A percentile compares a stretch with the other conserved stretches of the same genome.
Conservation (phyloP, 2,888 invertebrate species). For the Theretra japonica region DNA sequence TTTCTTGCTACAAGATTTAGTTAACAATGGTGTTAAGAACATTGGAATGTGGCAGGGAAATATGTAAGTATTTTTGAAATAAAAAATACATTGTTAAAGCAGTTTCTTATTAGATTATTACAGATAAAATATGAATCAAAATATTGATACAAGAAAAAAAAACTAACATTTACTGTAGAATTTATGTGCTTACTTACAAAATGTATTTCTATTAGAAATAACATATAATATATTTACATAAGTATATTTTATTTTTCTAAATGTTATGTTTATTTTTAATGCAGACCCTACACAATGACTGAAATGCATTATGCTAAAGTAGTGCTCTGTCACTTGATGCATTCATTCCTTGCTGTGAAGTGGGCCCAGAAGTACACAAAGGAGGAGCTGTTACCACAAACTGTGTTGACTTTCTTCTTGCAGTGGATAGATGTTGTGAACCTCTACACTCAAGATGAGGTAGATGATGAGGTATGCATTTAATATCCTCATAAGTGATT, state of each 20-base stretch:
- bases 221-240: too few relatives aligned
- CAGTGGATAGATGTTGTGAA: constrained; percentile 67
- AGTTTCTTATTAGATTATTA: too few relatives aligned
- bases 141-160: too few relatives aligned
- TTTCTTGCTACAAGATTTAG: constrained; percentile 57
- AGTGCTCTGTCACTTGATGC: constrained; percentile 58
- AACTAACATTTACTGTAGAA: too few relatives aligned
- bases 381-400: constrained; percentile 54
- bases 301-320: constrained; percentile 65
- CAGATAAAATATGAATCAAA: too few relatives aligned
- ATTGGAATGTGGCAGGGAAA: constrained; percentile 4
- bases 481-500: neutral
- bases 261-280: too few relatives aligned
- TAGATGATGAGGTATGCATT: constrained; percentile 50
- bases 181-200: too few relatives aligned
- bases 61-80: constrained; percentile 20
- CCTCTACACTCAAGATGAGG: constrained; percentile 55
- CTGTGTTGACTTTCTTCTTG: constrained; percentile 63
- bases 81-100: too few relatives aligned
- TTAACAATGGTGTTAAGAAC: constrained; percentile 44
- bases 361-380: constrained; percentile 55
- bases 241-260: neutral
- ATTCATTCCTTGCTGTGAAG: constrained; percentile 59
- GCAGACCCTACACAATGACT: constrained; percentile 65
- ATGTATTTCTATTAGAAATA: too few relatives aligned